Conservation (phyloP, 2,888 invertebrate genomes). For the Thereva nobilitata region DNA sequence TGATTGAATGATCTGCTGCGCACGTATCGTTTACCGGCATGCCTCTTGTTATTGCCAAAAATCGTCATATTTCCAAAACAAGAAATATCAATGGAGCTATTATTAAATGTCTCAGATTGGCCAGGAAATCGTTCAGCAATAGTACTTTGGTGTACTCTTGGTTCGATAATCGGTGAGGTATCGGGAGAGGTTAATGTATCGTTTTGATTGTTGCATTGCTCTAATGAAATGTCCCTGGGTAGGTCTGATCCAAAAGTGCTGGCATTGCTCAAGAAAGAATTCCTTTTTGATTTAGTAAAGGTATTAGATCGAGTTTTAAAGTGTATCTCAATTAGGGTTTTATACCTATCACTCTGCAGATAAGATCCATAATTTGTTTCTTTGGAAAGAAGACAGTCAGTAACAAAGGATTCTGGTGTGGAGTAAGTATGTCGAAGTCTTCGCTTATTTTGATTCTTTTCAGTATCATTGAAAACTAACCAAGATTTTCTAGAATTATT, state of each 20-base stretch:
- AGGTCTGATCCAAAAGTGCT: conserved; percentile 56
- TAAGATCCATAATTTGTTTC: conserved; percentile 53
- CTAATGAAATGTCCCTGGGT: conserved; percentile 48
- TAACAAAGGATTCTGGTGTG: conserved; percentile 54
- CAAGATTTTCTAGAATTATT: conserved; percentile 55
- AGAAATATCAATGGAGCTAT: conserved; percentile 41
- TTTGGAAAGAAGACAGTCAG: conserved; percentile 49
- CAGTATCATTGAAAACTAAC: conserved; percentile 52
- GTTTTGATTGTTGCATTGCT: neutral
- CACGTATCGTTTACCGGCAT: conserved; percentile 45
- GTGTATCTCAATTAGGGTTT: neutral
- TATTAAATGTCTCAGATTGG: conserved; percentile 7
- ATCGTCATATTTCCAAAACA: conserved; percentile 52
- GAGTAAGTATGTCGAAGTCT: conserved; percentile 55
- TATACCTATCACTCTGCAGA: conserved; percentile 52
- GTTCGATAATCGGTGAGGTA: neutral
- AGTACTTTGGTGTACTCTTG: conserved; percentile 2
- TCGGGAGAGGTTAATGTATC: neutral
- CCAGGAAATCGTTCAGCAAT: neutral
- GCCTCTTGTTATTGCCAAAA: conserved; percentile 43
- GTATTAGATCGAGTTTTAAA: neutral
- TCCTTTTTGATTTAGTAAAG: conserved; percentile 40
- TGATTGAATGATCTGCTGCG: conserved; percentile 55
- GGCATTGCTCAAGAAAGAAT: conserved; percentile 49
- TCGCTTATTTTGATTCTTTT: conserved; percentile 47